Base-by-base conservation (phyloP, 2,888 invertebrate species). In the Anagyrus pseudococci region DNA sequence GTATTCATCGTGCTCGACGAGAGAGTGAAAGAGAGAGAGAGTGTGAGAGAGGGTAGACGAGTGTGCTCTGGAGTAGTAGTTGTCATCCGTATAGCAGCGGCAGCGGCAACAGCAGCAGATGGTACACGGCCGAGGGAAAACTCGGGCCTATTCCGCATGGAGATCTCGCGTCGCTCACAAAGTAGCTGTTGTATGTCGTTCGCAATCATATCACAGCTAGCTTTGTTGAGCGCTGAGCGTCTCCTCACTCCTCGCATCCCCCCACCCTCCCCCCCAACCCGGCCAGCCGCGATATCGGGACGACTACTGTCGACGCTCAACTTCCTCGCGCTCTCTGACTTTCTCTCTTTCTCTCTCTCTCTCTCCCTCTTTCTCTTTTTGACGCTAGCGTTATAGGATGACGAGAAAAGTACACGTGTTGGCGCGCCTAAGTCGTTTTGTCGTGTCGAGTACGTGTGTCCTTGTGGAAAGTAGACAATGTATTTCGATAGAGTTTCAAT, bases 221-320 rank as follows among this genome's bases (percentile, higher is more conserved):
- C 94, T 94, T 96, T 94, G 94, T 94, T 94, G 94, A 94, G 93
- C 93, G 91, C 75, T 82, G 83, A 82, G 82, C 79, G 81, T 81
- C 78, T 70, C 58, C 68, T 64, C 43, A n/a, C 23, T 46, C 68
- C 37, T 52, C 62, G 46, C 15, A 29, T 37, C 41, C 8, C 22
- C 19, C 19, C 15, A 41, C 19, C 10, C n/a, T n/a, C n/a, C n/a
- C n/a, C n/a, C n/a, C n/a, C n/a, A n/a, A n/a, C n/a, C n/a, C n/a
- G n/a, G n/a, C n/a, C n/a, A n/a, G n/a, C n/a, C n/a, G n/a, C n/a
- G n/a, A n/a, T n/a, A n/a, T n/a, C n/a, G n/a, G n/a, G n/a, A n/a
- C n/a, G n/a, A n/a, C n/a, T n/a, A 69, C 66, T 63, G 62, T 57
- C 57, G 19, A 57, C 48, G 26, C 23, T n/a, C 41, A 17, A 10